Evolutionary conservation across 1,140 invertebrate genomes (phyloP).

Genomic region (Apis mellifera): Amel_HAv3.1 CM009931.2:19777501-19778000

Average conservation of each 20-base stretch:
- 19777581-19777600: too few species aligned
- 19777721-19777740: conserved; percentile 58
- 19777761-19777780: conserved; percentile 76
- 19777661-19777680: conserved; percentile 42
- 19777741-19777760: conserved; percentile 79
- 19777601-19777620: neutral
- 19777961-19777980: conserved; percentile 90
- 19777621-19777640: neutral
- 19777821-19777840: conserved; percentile 80
- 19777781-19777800: conserved; percentile 57
- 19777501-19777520: too few species aligned
- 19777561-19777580: too few species aligned
- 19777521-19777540: too few species aligned
- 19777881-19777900: neutral
- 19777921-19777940: conserved; percentile 77
- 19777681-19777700: conserved; percentile 17
- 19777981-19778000: conserved; percentile 93
- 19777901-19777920: neutral
- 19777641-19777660: neutral
- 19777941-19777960: conserved; percentile 82
- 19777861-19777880: neutral
- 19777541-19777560: neutral
- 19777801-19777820: conserved; percentile 74
- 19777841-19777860: conserved; percentile 61
- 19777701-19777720: neutral